Conservation (phyloP, 2,888 invertebrate genomes). For the Melieria picta region DNA sequence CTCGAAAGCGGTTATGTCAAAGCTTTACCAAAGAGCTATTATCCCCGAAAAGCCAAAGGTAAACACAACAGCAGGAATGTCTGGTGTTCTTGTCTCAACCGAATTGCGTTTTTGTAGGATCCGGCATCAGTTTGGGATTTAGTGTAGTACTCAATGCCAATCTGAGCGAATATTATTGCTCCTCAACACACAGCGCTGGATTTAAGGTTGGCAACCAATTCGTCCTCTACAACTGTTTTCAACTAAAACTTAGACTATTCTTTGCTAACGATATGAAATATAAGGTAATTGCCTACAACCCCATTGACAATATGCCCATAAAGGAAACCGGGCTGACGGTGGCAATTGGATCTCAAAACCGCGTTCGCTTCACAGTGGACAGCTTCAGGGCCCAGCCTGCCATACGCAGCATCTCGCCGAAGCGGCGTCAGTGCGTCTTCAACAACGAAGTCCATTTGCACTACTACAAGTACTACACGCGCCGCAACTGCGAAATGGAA, state of each 20-base stretch:
- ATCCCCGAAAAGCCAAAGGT: constrained; percentile 69
- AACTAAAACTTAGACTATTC: no score
- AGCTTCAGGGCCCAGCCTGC: constrained; percentile 73
- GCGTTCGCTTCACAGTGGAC: constrained; percentile 73
- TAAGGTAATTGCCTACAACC: constrained; percentile 71
- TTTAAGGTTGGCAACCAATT: constrained; percentile 65
- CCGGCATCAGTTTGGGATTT: constrained; percentile 77
- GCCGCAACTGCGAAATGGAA: constrained; percentile 69
- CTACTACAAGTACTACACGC: constrained; percentile 69
- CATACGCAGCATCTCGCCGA: constrained; percentile 70
- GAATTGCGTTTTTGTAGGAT: constrained; percentile 57
- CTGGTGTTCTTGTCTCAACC: neutral
- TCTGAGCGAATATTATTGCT: constrained; percentile 79
- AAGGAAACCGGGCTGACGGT: constrained; percentile 77
- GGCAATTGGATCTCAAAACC: constrained; percentile 75
- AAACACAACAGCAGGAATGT: neutral
- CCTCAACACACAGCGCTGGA: constrained; percentile 74
- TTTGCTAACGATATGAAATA: no score
- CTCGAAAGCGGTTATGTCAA: constrained; percentile 77
- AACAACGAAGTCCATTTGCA: constrained; percentile 74
- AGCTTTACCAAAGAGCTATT: constrained; percentile 69
- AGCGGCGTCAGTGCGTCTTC: constrained; percentile 77
- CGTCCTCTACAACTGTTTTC: neutral
- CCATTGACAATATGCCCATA: constrained; percentile 81
- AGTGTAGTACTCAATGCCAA: constrained; percentile 77